Conservation (phyloP, 2,888 invertebrate species). For the Erannis defoliaria region DNA sequence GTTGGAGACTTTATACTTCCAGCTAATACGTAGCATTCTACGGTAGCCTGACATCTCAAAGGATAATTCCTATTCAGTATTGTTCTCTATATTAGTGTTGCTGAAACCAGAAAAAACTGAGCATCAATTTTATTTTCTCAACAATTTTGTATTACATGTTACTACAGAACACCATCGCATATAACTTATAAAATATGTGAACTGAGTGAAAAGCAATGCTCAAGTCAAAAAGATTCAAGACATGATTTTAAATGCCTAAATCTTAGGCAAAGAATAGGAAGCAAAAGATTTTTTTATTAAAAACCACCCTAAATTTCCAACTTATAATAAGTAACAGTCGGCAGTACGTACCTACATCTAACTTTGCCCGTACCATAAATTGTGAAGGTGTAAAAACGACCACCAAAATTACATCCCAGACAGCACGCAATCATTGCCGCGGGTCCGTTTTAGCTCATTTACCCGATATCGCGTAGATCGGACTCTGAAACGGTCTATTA, state of each 20-base stretch:
- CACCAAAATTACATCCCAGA: slow-evolving; percentile 52
- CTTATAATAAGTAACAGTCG: slow-evolving; percentile 14
- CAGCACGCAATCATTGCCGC: slow-evolving; percentile 59
- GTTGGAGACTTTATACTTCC: too few relatives aligned
- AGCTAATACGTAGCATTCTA: too few relatives aligned
- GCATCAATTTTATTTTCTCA: too few relatives aligned
- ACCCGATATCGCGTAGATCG: slow-evolving; percentile 72
- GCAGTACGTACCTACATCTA: not conserved
- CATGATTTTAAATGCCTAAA: not conserved
- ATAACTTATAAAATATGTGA: too few relatives aligned
- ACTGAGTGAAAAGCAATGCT: too few relatives aligned
- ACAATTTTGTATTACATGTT: too few relatives aligned
- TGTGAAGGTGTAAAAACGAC: slow-evolving; percentile 35
- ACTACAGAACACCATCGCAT: too few relatives aligned
- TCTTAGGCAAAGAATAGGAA: not conserved
- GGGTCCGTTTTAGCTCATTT: slow-evolving; percentile 71
- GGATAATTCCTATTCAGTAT: too few relatives aligned
- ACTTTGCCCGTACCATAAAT: slow-evolving; percentile 31
- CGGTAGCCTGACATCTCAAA: too few relatives aligned
- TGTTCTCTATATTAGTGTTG: too few relatives aligned
- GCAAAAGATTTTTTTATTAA: not conserved
- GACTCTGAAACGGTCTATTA: slow-evolving; percentile 80
- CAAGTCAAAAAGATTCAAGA: too few relatives aligned
- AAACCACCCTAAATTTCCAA: slow-evolving; percentile 8
- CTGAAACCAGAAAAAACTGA: too few relatives aligned